Evolutionary conservation across 23 tunicate species (phyloP).

Genomic region (Aplidium turbinatum): DNA sequence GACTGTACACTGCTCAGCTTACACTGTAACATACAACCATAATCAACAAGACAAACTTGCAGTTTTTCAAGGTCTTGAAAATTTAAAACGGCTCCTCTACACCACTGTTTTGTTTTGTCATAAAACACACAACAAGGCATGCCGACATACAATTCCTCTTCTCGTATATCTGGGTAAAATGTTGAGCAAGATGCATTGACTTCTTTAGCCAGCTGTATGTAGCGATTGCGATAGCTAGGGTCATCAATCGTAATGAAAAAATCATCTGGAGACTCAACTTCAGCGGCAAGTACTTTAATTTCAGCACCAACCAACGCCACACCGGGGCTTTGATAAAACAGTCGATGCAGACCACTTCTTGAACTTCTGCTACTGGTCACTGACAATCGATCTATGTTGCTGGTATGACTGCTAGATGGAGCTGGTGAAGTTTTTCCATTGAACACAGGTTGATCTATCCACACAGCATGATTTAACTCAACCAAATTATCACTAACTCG

Average conservation of each 20-base stretch:
- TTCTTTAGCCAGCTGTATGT: slow-evolving; percentile 8
- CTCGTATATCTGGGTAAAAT: not conserved
- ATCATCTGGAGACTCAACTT: slow-evolving; percentile 53
- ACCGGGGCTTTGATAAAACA: slow-evolving; percentile 59
- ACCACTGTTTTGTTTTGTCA: slow-evolving; percentile 31
- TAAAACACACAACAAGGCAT: slow-evolving; percentile 62
- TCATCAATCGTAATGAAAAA: slow-evolving; percentile 48
- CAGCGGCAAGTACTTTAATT: slow-evolving; percentile 39
- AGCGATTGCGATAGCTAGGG: slow-evolving; percentile 20
- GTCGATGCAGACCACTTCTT: not conserved
- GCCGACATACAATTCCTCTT: slow-evolving; percentile 47
- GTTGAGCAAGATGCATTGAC: not conserved
- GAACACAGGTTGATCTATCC: not conserved
- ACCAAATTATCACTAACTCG: slow-evolving; percentile 34
- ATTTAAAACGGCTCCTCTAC: slow-evolving; percentile 61
- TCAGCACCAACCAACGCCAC: slow-evolving; percentile 66
- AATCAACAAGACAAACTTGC: slow-evolving; percentile 56
- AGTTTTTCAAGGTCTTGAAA: slow-evolving; percentile 23
- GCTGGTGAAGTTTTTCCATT: not conserved
- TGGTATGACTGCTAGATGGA: not conserved
- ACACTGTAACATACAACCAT: slow-evolving; percentile 29
- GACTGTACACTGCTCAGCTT: slow-evolving; percentile 19
- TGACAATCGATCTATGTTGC: not conserved
- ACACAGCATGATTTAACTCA: slow-evolving; percentile 18
- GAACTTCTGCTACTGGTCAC: not conserved